Base-by-base conservation (phyloP, 2,113 vertebrate genomes). In the Ursus arctos region DNA sequence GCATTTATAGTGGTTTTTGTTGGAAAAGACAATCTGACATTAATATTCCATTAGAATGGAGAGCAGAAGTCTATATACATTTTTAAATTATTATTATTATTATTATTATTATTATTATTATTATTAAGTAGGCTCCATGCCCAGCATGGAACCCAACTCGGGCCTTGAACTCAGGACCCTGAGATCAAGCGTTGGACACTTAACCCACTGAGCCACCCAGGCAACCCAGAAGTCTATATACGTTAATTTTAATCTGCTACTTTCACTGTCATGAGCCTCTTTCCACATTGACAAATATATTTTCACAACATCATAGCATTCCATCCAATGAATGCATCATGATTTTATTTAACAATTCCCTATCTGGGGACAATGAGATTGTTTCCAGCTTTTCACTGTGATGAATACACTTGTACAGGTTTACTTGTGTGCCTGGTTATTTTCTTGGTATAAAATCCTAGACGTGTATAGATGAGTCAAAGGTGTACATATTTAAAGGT, bases 381-480 rank as follows among this genome's bases (percentile, higher is more conserved):
- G 40, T 69, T 49, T 72, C 24, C 36, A 84, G 71, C 47, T 94
- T 71, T 91, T 74, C 33, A 31, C 31, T n/a, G 40, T 26, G 33
- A 57, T 15, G 57, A 87, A 76, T 22, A 69, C 33, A 87, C 4
- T 63, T 83, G 69, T 79, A 8, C 1, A 19, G 67, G 61, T 79
- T 90, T 55, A 43, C 82, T 88, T 19, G 14, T 74, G 28, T 24
- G 31, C 14, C 57, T 72, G 36, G n/a, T 57, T 92, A 86, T 83
- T 95, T 92, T 87, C 36, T 51, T 55, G 79, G 55, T 40, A 57
- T n/a, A 61, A 91, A 96, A 93, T 96, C 40, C 93, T 93, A 61
- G 82, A 96, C 89, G 74, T 33, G 67, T 40, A 53, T 13, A 33
- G 31, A 40, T 71, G 65, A 94, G 82, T 96, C 91, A 93, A 67